phyloP scores from a whole-genome alignment of 2,113 vertebrate species.

The Halichoerus grypus region DNA sequence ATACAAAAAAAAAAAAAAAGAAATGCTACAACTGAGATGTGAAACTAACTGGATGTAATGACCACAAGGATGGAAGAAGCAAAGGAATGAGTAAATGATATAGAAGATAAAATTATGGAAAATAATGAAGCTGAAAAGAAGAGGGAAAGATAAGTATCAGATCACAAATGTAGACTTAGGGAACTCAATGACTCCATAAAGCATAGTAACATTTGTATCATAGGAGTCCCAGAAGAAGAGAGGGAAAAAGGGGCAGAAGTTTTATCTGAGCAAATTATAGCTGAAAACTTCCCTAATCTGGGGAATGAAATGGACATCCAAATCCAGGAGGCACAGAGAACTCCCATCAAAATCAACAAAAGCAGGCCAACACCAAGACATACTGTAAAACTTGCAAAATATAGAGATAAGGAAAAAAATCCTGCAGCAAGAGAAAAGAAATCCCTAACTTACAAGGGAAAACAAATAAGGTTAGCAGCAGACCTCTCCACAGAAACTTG shows the following conservation, averaged over 20 bases:
- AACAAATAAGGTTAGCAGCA: background rate
- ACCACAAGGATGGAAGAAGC: background rate
- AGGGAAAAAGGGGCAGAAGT: background rate
- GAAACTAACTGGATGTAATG: background rate
- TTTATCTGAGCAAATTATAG: background rate
- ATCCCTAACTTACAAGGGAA: background rate
- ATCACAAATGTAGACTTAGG: background rate
- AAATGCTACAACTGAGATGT: background rate
- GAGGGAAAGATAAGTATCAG: background rate
- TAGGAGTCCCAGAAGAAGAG: background rate
- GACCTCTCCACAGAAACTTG: background rate
- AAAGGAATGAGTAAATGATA: background rate
- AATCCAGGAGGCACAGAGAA: background rate
- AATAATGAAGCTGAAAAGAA: background rate
- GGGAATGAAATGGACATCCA: background rate
- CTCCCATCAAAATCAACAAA: background rate
- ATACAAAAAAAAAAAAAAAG: no score
- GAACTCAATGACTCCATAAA: background rate
- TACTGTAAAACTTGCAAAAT: background rate
- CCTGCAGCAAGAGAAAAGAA: background rate
- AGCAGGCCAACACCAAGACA: background rate
- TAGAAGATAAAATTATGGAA: background rate
- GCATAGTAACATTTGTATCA: background rate
- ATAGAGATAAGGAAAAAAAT: background rate
- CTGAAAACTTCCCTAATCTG: background rate